Evolutionary conservation across 2,113 vertebrate genomes (phyloP).

Genomic region (Pachycephala philippinensis): DNA sequence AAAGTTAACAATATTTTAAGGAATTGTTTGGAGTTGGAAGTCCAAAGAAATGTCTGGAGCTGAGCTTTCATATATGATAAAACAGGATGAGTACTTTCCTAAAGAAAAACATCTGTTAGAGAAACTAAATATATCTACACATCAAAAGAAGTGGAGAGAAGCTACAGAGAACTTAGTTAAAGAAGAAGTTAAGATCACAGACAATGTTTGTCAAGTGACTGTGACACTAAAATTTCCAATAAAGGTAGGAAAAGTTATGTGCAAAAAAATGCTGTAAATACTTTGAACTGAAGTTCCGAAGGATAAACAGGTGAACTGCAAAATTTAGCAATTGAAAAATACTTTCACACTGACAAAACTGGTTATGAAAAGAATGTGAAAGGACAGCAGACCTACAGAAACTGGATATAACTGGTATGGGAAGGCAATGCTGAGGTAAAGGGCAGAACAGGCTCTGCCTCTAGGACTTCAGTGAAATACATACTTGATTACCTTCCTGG

Average conservation of each 20-base stretch:
- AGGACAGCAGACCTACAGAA: background rate
- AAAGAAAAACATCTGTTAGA: slow-evolving; percentile 22
- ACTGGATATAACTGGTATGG: background rate
- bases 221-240: background rate
- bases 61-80: background rate
- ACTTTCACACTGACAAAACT: background rate
- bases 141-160: background rate
- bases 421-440: background rate
- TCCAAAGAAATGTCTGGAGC: background rate
- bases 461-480: background rate
- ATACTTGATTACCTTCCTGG: background rate
- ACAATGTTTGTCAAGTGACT: background rate
- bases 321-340: background rate
- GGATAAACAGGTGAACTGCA: background rate
- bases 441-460: background rate
- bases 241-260: background rate
- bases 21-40: background rate
- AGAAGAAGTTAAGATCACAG: background rate
- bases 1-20: background rate
- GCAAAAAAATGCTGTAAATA: background rate
- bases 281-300: background rate
- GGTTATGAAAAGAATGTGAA: background rate
- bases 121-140: background rate
- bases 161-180: background rate
- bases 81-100: background rate